Base-by-base conservation (phyloP, 1,140 invertebrate species). In the Macrocentrus cingulum region DNA sequence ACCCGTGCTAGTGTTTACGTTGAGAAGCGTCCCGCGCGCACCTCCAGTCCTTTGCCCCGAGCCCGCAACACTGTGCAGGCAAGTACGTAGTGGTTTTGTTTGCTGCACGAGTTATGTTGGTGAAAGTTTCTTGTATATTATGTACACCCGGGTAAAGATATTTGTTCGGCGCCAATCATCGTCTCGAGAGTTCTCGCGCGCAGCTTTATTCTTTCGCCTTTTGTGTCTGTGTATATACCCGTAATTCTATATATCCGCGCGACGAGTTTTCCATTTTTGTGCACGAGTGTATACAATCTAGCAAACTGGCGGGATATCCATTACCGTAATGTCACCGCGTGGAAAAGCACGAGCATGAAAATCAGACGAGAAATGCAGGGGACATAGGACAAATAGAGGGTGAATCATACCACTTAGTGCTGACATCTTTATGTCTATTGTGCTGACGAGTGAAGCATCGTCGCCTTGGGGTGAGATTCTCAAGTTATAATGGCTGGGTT, bases 161-260 rank as follows among this genome's bases (percentile, higher is more conserved):
- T 63, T 66, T 65, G 61, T 56, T 42, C 42, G 54, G 55, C 39
- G 49, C 58, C 60, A 66, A 65, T 66, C 60, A 63, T 64, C 18
- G 44, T 44, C 41, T 39, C 7, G 11, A 4, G 25, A 29, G 25
- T 9, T 29, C 25, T 29, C 25, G 4, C 25, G 4, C 25, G n/a
- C n/a, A n/a, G n/a, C n/a, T n/a, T n/a, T n/a, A n/a, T n/a, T n/a
- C n/a, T n/a, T n/a, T n/a, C n/a, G n/a, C n/a, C n/a, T n/a, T n/a
- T n/a, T n/a, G n/a, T 29, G 4, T 29, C 25, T 5, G 25, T 29
- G 4, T 29, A 29, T 29, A 29, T 29, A 29, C 9, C 9, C 25
- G 4, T 29, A n/a, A n/a, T 29, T 29, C 9, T 9, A 9, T 29
- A 4, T 29, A 4, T 29, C 25, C 4, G 25, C 25, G 25, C 25